phyloP scores from a whole-genome alignment of 2,113 vertebrate genomes.

The Oriolus oriolus region DNA sequence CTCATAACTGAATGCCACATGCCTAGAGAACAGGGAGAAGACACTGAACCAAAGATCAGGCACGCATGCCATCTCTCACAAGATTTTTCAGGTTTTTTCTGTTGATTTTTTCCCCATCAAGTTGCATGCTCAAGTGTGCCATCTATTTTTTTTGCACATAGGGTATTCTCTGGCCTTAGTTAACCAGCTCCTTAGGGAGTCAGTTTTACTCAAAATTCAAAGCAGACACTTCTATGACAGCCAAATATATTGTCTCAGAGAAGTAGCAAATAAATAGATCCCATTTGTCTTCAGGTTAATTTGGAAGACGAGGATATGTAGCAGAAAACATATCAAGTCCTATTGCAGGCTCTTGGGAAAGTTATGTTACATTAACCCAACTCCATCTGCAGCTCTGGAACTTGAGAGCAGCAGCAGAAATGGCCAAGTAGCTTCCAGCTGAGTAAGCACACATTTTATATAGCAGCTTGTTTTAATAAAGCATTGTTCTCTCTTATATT shows the following conservation, averaged over 20 bases:
- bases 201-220: not conserved
- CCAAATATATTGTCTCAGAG: not conserved
- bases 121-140: not conserved
- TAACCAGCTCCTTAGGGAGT: not conserved
- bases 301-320: not conserved
- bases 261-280: conserved; percentile 20
- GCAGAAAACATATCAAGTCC: not conserved
- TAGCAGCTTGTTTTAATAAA: conserved; percentile 28
- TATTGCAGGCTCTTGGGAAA: not conserved
- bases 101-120: not conserved
- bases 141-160: not conserved
- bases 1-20: not conserved
- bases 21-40: not conserved
- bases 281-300: conserved; percentile 10
- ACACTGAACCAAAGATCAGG: not conserved
- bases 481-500: not conserved
- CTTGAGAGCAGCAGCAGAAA: conserved; percentile 9
- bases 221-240: not conserved
- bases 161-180: not conserved
- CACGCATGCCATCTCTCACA: not conserved
- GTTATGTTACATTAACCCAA: not conserved
- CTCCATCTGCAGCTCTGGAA: conserved; percentile 12
- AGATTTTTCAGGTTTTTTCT: not conserved
- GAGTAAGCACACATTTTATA: conserved; percentile 38
- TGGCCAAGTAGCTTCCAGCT: conserved; percentile 29